Conservation (phyloP, 2,113 vertebrate species). For the Tragelaphus buxtoni region DNA sequence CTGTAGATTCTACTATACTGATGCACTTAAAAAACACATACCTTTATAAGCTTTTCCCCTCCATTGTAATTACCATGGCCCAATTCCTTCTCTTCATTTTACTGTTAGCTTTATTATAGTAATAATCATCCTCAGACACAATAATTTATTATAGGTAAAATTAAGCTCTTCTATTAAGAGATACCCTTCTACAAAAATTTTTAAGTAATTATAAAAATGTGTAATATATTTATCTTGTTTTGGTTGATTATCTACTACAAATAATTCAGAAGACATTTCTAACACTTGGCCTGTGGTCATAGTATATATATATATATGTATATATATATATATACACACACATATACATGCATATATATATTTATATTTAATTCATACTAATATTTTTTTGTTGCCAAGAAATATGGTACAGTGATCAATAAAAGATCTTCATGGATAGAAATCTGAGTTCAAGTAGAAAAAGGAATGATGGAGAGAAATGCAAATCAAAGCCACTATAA, state of each 20-base stretch:
- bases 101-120: neutral
- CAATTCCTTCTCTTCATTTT: constrained; percentile 11
- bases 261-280: neutral
- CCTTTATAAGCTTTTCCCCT: neutral
- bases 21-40: neutral
- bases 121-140: neutral
- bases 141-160: neutral
- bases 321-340: neutral
- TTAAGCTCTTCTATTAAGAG: neutral
- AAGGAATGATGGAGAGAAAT: neutral
- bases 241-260: neutral
- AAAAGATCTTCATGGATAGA: constrained; percentile 14
- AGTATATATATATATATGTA: rapidly evolving
- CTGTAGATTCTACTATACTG: neutral
- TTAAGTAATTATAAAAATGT: neutral
- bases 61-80: neutral
- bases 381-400: constrained; percentile 15
- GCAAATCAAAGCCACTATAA: too few relatives aligned
- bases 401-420: neutral
- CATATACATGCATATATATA: neutral
- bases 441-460: constrained; percentile 36
- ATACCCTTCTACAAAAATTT: neutral
- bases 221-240: neutral
- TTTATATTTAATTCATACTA: neutral
- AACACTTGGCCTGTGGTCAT: neutral